phyloP scores from a whole-genome alignment of 2,113 vertebrate species.

The Labeo catla region DNA sequence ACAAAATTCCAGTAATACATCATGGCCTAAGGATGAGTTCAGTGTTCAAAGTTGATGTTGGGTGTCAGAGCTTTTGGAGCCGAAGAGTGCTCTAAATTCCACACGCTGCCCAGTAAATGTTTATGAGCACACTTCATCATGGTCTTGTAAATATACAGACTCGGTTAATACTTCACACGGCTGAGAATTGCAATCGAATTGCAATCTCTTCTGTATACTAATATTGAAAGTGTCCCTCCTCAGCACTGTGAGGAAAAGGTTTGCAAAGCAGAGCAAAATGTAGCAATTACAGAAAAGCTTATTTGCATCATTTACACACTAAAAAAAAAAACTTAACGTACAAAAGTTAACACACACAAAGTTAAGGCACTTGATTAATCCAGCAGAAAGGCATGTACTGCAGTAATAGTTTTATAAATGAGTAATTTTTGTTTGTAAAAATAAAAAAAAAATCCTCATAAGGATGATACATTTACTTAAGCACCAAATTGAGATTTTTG shows the following conservation, averaged over 20 bases:
- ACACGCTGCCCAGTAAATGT: background rate
- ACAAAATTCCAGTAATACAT: constrained; percentile 23
- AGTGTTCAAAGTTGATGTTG: background rate
- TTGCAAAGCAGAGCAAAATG: constrained; percentile 5
- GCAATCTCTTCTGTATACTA: constrained; percentile 22
- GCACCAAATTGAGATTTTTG: background rate
- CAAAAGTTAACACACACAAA: background rate
- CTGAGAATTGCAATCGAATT: background rate
- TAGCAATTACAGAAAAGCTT: background rate
- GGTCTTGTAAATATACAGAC: constrained; percentile 13
- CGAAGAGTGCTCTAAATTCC: background rate
- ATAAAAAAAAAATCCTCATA: background rate
- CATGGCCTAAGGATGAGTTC: background rate
- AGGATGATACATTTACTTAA: background rate
- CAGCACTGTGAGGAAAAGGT: background rate
- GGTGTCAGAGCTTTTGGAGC: background rate
- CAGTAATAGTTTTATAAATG: background rate
- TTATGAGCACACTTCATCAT: constrained; percentile 9
- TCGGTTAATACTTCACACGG: constrained; percentile 23
- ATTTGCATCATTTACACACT: background rate
- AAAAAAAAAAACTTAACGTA: background rate
- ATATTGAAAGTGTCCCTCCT: background rate
- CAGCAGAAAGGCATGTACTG: background rate
- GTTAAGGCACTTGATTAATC: background rate
- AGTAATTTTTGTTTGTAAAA: background rate